Conservation (phyloP, 2,113 vertebrate genomes). For the Rhinolophus sinicus region DNA sequence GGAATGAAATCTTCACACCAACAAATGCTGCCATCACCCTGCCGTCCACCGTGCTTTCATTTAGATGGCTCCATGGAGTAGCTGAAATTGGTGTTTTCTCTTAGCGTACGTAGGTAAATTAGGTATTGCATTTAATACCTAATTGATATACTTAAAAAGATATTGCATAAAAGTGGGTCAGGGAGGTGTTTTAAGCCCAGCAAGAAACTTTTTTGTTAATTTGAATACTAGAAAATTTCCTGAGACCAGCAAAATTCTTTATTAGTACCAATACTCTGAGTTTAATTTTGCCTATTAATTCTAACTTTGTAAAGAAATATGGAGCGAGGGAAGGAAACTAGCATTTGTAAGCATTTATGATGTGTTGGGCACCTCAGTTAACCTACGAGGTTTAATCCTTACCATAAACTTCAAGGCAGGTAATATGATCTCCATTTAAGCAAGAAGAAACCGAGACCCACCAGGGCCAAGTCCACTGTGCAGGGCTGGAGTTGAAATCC, state of each 20-base stretch:
- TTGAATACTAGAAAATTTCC: neutral
- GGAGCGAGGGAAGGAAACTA: neutral
- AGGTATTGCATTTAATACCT: neutral
- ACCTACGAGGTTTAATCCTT: neutral
- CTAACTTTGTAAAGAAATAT: slow-evolving; percentile 27
- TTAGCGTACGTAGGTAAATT: neutral
- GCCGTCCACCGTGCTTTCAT: neutral
- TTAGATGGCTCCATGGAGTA: neutral
- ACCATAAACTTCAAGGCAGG: neutral
- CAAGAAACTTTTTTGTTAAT: neutral
- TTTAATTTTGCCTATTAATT: neutral
- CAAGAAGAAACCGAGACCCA: neutral
- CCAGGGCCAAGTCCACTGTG: neutral
- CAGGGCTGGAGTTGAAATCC: neutral
- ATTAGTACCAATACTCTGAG: neutral
- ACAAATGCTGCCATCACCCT: neutral
- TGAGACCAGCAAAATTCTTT: neutral
- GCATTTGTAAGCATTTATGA: neutral
- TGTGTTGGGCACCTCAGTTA: neutral
- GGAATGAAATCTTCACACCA: neutral
- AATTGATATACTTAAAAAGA: neutral
- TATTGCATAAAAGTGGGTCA: neutral
- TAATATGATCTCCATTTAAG: neutral
- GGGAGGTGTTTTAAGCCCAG: neutral
- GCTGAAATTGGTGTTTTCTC: neutral